A percentile compares a stretch with the other conserved stretches of the same genome.
Conservation (phyloP, 2,888 invertebrate species). For the Reticulitermes lucifugus region DNA sequence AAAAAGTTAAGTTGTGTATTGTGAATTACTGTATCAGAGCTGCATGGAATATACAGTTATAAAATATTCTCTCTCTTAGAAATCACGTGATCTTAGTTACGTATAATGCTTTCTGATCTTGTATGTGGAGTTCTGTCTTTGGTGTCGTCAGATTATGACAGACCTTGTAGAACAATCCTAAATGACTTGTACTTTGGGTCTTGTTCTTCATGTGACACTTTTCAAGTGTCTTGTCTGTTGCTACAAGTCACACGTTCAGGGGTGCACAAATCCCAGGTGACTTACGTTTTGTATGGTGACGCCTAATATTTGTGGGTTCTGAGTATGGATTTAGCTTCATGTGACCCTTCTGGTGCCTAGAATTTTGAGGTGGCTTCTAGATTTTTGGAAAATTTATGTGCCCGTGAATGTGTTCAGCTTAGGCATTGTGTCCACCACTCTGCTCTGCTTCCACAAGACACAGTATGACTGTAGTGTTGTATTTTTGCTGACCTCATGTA, state of each 20-base stretch:
- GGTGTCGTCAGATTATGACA: neutral
- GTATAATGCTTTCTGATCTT: neutral
- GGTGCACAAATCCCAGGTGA: too few species aligned
- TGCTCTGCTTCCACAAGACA: neutral
- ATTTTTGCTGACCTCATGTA: neutral
- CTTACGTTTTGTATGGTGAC: too few species aligned
- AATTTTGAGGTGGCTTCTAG: too few species aligned
- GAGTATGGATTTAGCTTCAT: too few species aligned
- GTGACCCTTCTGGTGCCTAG: too few species aligned
- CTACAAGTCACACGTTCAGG: neutral
- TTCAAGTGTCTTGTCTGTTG: neutral
- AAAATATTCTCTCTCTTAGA: neutral
- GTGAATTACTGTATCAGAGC: too few species aligned
- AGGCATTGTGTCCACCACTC: neutral
- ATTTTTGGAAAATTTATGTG: too few species aligned
- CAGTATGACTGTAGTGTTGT: neutral
- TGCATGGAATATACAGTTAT: too few species aligned
- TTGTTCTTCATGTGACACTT: neutral
- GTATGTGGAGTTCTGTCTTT: neutral
- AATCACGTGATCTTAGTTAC: neutral
- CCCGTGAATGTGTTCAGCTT: neutral
- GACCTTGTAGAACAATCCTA: conserved; percentile 5
- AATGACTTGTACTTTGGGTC: neutral
- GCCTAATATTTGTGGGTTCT: too few species aligned
- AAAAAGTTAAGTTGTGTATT: too few species aligned